These are phyloP conservation scores for Acanthisitta chloris DNA, from an alignment of 2,113 vertebrate genomes.

Conservation along the genomic window DNA sequence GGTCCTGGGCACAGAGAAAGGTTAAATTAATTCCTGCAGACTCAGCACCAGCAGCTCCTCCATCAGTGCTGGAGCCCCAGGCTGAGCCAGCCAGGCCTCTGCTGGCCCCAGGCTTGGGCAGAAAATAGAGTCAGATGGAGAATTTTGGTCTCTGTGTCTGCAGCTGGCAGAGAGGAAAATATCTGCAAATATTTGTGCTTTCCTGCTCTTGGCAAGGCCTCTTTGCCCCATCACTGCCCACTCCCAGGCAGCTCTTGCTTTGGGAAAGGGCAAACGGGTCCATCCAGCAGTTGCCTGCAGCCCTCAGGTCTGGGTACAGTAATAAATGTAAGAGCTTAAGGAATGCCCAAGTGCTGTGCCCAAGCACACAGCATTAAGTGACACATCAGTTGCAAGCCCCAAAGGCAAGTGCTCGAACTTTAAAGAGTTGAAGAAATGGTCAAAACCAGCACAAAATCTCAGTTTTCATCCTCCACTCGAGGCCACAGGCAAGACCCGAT, in stretches of 20 bases:
- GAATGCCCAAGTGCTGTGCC: neutral
- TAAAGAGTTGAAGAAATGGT: neutral
- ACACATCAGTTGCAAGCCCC: neutral
- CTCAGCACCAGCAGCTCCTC: neutral
- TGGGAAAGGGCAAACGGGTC: neutral
- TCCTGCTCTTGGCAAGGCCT: neutral
- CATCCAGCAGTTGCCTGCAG: neutral
- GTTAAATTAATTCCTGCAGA: neutral
- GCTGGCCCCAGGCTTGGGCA: neutral
- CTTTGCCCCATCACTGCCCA: neutral
- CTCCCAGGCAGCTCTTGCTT: neutral
- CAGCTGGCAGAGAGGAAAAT: neutral
- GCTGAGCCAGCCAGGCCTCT: neutral
- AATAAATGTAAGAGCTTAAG: neutral
- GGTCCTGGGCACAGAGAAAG: neutral
- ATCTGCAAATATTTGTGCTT: neutral
- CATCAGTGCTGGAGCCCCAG: neutral
- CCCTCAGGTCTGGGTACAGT: rapidly evolving
- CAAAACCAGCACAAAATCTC: neutral
- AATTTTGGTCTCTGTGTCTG: neutral
- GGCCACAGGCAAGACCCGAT: rapidly evolving
- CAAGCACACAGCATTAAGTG: rapidly evolving
- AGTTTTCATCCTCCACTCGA: neutral
- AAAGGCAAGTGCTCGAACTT: neutral
- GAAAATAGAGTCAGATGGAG: neutral